phyloP scores from a whole-genome alignment of 2,888 invertebrate species.

The Anaspis maculata region DNA sequence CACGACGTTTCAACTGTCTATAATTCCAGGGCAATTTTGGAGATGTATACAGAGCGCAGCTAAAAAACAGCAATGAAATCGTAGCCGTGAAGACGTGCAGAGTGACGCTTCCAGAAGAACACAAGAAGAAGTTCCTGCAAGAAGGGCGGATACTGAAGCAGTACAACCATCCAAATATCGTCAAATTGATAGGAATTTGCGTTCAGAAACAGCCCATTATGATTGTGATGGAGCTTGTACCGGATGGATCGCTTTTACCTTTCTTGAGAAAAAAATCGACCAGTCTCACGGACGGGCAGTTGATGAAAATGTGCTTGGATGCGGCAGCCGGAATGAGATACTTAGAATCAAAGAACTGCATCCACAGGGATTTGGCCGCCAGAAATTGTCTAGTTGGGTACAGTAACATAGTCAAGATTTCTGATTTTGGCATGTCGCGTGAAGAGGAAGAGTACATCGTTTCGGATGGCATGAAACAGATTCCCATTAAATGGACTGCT shows the following conservation, averaged over 20 bases:
- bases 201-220: slow-evolving; percentile 97
- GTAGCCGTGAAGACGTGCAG: slow-evolving; percentile 95
- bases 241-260: slow-evolving; percentile 83
- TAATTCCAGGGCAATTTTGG: slow-evolving; percentile 91
- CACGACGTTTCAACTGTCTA: too few relatives aligned
- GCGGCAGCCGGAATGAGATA: slow-evolving; percentile 93
- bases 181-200: slow-evolving; percentile 92
- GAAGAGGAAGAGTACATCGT: slow-evolving; percentile 96
- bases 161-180: slow-evolving; percentile 95
- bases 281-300: slow-evolving; percentile 50
- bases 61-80: slow-evolving; percentile 73
- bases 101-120: slow-evolving; percentile 87
- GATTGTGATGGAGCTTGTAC: slow-evolving; percentile 98
- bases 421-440: slow-evolving; percentile 96
- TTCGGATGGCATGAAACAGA: slow-evolving; percentile 96
- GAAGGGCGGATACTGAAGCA: slow-evolving; percentile 94
- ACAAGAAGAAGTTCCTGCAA: slow-evolving; percentile 87
- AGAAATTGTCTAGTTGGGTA: slow-evolving; percentile 85
- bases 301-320: slow-evolving; percentile 87
- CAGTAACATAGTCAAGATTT: slow-evolving; percentile 87
- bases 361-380: slow-evolving; percentile 92
- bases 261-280: slow-evolving; percentile 75
- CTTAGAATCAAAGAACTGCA: slow-evolving; percentile 90
- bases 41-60: slow-evolving; percentile 87
- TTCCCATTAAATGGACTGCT: slow-evolving; percentile 97